Base-by-base conservation (phyloP, 2,888 invertebrate species). In the Molorchus minor region DNA sequence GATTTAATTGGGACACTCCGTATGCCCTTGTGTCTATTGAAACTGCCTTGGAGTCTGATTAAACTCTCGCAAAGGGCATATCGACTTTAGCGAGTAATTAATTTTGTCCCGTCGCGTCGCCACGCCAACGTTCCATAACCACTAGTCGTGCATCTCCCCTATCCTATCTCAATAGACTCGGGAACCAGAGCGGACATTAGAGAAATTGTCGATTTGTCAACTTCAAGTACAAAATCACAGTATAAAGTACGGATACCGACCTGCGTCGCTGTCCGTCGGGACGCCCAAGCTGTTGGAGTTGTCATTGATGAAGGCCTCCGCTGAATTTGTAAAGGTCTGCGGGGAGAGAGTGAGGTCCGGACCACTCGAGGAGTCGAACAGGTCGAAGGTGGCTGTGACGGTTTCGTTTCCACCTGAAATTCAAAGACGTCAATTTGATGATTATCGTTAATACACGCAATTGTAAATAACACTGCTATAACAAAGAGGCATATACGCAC, bases 231-330 rank as follows among this genome's bases (percentile, higher is more conserved):
- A 45, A 29, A 44, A 45, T 54, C 54, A 29, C 36, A n/a, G n/a
- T 52, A 35, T 36, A 25, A 41, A 45, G 51, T 53, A 20, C 47
- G 17, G 54, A 38, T 45, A 64, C 64, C 33, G 40, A 85, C 86
- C 86, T 77, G 85, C 82, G 75, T 86, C 86, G 74, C 81, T 84
- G 76, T 86, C 86, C 70, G 83, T 82, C 47, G 85, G 84, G 72
- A 85, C 85, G 53, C 85, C 85, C 67, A 86, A 80, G 79, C 86
- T 86, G 80, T 86, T 85, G 69, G 85, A 86, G 81, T 86, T 86
- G 82, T 86, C 85, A 79, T 85, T 86, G 81, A 86, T 85, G 77
- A 86, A 85, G 80, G 85, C 85, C 80, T 86, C 85, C 64, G 86
- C 83, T 71, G 85, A 84, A 75, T 85, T 85, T 71, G 86, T 86